Percentiles rank a stretch among this genome's conserved stretches.
phyloP scores from a whole-genome alignment of 37 sponge, comb jelly and placozoan genomes.

The Haliclona indistincta region DNA sequence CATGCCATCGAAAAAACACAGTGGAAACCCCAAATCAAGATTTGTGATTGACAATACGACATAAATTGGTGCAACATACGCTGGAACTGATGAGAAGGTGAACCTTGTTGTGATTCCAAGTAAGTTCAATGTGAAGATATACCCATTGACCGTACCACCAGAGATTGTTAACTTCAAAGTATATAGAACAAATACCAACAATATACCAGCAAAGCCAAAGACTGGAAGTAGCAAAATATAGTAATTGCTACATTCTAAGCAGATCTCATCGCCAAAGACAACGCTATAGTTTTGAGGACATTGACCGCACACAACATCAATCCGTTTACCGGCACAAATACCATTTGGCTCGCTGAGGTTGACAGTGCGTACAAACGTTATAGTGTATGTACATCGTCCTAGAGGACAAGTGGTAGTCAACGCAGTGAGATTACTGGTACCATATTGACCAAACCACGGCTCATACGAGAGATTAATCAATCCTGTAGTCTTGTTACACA shows the following conservation, averaged over 20 bases:
- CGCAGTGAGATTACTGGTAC: neutral
- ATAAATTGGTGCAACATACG: conserved; percentile 3
- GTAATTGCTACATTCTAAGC: neutral
- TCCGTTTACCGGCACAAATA: neutral
- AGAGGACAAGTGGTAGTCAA: neutral
- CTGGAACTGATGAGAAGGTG: neutral
- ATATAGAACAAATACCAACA: neutral
- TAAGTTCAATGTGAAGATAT: neutral
- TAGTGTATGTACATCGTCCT: neutral
- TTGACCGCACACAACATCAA: neutral
- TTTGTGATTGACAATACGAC: conserved; percentile 47
- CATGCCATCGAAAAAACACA: conserved; percentile 75
- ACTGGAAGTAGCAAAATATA: neutral
- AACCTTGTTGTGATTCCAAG: neutral
- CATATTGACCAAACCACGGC: neutral
- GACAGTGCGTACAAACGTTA: neutral
- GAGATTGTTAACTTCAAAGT: neutral
- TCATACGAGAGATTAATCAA: neutral
- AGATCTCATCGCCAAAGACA: neutral
- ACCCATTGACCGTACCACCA: neutral
- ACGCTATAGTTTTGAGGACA: neutral
- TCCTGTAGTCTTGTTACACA: neutral
- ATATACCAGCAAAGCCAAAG: neutral
- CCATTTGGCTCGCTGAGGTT: neutral
- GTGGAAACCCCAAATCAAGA: conserved; percentile 51